A percentile compares a stretch with the other conserved stretches of the same genome.
These are phyloP conservation scores for Paramacrobiotus metropolitanus DNA, from an alignment of 1,140 invertebrate genomes.

Conservation along the genomic window DNA sequence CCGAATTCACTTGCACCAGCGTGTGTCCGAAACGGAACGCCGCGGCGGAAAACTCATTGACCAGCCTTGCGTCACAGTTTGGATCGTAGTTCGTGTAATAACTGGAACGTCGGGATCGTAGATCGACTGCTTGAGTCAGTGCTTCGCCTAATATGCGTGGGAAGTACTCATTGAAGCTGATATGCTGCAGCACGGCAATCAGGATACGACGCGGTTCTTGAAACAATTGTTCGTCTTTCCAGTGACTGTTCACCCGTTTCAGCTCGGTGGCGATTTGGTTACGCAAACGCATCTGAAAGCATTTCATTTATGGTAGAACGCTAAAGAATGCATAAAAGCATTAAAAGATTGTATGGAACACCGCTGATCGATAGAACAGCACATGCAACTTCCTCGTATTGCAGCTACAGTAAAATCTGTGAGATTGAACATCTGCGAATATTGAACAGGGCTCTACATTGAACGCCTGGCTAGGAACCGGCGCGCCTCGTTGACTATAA, in stretches of 20 bases:
- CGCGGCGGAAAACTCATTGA: constrained; percentile 27
- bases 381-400: too few relatives aligned
- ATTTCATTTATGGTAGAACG: too few relatives aligned
- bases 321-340: too few relatives aligned
- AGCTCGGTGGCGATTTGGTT: constrained; percentile 17
- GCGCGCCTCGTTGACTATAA: too few relatives aligned
- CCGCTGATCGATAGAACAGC: too few relatives aligned
- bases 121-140: constrained; percentile 6
- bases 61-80: constrained; percentile 21
- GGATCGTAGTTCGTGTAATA: constrained; percentile 20
- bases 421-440: too few relatives aligned
- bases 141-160: not conserved
- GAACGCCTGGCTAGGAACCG: too few relatives aligned
- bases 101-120: constrained; percentile 17
- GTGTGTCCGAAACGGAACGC: constrained; percentile 37
- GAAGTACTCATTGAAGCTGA: not conserved
- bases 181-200: not conserved
- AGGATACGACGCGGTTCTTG: not conserved
- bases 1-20: constrained; percentile 26
- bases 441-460: too few relatives aligned
- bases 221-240: not conserved
- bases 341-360: too few relatives aligned
- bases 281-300: constrained; percentile 11
- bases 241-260: not conserved
- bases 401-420: too few relatives aligned